A percentile compares a stretch with the other conserved stretches of the same genome.
Evolutionary conservation across 2,888 invertebrate species (phyloP).

Genomic region (Marronus borbonicus): DNA sequence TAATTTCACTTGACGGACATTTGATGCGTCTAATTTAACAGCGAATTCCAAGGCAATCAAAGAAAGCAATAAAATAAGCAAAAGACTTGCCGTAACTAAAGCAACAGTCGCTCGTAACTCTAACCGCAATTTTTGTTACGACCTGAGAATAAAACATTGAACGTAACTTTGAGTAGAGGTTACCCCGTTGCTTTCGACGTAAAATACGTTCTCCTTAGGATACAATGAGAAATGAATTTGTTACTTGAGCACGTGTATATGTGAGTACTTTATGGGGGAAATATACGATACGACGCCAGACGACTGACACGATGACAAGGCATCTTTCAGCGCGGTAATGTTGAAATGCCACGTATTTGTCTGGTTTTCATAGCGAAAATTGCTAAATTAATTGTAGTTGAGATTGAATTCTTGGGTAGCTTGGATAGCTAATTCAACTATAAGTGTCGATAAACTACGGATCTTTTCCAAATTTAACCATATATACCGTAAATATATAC

Average conservation of each 20-base stretch:
- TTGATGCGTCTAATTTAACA: background rate
- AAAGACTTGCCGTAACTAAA: background rate
- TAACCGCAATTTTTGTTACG: background rate
- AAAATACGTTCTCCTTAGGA: background rate
- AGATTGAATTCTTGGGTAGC: no score
- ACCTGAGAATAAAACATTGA: conserved; percentile 11
- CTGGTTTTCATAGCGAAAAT: background rate
- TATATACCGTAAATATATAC: no score
- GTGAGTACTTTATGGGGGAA: no score
- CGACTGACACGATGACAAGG: no score
- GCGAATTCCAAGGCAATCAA: background rate
- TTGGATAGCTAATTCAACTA: no score
- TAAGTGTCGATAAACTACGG: no score
- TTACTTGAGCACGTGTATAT: background rate
- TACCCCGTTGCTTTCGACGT: background rate
- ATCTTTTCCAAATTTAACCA: no score
- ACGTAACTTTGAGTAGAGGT: conserved; percentile 18
- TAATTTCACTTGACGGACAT: background rate
- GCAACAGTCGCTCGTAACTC: background rate
- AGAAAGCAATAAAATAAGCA: background rate
- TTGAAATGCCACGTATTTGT: background rate
- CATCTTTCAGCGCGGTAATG: no score
- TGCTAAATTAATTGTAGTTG: no score
- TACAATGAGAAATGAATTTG: conserved; percentile 15
- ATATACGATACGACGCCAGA: no score